A percentile compares a stretch with the other conserved stretches of the same genome.
These are phyloP conservation scores for Tragelaphus scriptus DNA, from an alignment of 2,113 vertebrate species.

Conservation along the genomic window DNA sequence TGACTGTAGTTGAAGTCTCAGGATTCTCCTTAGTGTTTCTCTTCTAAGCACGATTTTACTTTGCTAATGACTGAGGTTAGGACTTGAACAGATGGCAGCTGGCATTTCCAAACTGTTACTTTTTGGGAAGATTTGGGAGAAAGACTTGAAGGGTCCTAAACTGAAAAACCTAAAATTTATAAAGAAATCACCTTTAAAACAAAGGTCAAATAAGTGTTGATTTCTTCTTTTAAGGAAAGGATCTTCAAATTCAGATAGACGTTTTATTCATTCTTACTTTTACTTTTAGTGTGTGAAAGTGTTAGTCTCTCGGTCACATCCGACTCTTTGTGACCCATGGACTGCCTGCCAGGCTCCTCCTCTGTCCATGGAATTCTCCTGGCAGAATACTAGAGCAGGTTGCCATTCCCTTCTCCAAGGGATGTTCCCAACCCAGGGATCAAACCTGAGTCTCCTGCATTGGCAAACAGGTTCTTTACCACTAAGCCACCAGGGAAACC, in stretches of 20 bases:
- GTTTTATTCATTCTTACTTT: neutral
- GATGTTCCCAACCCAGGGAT: neutral
- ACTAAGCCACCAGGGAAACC: neutral
- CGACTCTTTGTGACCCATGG: neutral
- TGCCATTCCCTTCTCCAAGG: neutral
- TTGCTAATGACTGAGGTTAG: neutral
- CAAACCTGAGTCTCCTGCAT: neutral
- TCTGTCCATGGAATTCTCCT: neutral
- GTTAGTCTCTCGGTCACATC: neutral
- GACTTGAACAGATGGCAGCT: neutral
- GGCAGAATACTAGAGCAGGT: neutral
- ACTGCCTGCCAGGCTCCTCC: neutral
- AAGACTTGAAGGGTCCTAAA: neutral
- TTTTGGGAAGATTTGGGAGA: neutral
- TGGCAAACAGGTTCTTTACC: neutral
- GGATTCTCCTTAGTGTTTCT: neutral
- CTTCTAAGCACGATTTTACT: neutral
- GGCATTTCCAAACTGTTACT: neutral
- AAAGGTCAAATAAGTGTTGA: neutral
- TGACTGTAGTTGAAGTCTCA: neutral
- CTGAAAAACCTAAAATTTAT: neutral
- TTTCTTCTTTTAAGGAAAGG: conserved; percentile 2
- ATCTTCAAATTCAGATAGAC: neutral
- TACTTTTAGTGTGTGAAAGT: neutral
- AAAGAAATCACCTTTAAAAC: neutral